Evolutionary conservation across 2,113 vertebrate species (phyloP).

Genomic region (Serinus canaria): DNA sequence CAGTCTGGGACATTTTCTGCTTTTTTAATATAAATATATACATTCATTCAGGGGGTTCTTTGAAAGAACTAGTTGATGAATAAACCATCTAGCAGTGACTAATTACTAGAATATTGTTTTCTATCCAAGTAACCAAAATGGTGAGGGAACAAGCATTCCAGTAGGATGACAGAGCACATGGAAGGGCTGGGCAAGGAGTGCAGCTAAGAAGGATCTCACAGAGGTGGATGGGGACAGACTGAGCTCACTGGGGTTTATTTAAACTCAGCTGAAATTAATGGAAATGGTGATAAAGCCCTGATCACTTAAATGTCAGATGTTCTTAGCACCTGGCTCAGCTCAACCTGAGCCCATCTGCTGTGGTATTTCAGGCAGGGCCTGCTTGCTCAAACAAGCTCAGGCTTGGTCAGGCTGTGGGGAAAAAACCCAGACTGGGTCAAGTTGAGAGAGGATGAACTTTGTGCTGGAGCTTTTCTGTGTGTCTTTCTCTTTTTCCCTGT

Average conservation of each 20-base stretch:
- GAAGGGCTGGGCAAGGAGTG: neutral
- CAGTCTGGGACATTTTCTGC: neutral
- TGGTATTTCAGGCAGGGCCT: neutral
- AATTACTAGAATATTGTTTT: neutral
- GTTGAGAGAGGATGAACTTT: neutral
- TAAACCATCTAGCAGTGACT: neutral
- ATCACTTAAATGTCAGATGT: constrained; percentile 11
- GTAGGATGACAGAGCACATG: neutral
- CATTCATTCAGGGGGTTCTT: neutral
- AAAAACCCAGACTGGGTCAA: neutral
- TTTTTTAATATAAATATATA: neutral
- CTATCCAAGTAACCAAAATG: neutral
- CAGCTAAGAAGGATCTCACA: neutral
- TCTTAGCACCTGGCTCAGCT: neutral
- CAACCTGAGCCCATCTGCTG: constrained; percentile 8
- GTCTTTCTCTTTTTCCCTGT: neutral
- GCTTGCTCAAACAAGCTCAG: neutral
- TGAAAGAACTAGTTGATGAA: neutral
- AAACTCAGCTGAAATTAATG: neutral
- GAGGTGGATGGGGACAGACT: neutral
- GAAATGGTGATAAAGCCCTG: neutral
- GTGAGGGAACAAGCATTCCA: neutral
- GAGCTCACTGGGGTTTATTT: neutral
- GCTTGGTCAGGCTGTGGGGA: neutral
- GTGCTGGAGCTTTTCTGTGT: neutral